Conservation (phyloP, 2,888 invertebrate species). For the Dilophus febrilis region DNA sequence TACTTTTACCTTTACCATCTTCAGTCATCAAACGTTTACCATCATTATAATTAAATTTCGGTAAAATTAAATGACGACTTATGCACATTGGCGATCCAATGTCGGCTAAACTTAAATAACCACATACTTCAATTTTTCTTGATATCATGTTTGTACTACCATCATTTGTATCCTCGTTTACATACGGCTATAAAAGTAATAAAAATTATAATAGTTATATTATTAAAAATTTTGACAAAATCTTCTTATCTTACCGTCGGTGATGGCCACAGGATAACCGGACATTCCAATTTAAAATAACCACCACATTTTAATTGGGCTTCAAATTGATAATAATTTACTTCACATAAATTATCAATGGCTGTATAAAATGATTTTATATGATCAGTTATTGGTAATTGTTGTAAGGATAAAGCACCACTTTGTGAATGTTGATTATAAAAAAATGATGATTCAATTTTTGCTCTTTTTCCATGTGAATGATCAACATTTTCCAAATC, state of each 20-base stretch:
- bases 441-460: background rate
- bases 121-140: constrained; percentile 64
- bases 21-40: background rate
- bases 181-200: constrained; percentile 21
- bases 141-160: constrained; percentile 35
- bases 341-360: constrained; percentile 51
- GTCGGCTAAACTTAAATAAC: constrained; percentile 75
- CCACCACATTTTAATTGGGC: constrained; percentile 53
- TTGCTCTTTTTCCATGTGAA: background rate
- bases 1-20: constrained; percentile 26
- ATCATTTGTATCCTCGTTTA: constrained; percentile 8
- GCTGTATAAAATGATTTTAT: constrained; percentile 26
- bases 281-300: constrained; percentile 44
- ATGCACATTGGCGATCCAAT: constrained; percentile 82
- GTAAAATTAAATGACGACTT: constrained; percentile 77
- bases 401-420: constrained; percentile 10
- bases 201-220: constrained; percentile 4
- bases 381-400: background rate
- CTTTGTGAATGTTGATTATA: background rate
- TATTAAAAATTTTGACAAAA: constrained; percentile 5
- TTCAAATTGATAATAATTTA: constrained; percentile 55
- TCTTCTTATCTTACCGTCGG: constrained; percentile 36
- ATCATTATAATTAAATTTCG: constrained; percentile 34
- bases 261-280: constrained; percentile 54
- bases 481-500: background rate